Conservation (phyloP, 2,888 invertebrate species). For the Digitonthophagus gazella region DNA sequence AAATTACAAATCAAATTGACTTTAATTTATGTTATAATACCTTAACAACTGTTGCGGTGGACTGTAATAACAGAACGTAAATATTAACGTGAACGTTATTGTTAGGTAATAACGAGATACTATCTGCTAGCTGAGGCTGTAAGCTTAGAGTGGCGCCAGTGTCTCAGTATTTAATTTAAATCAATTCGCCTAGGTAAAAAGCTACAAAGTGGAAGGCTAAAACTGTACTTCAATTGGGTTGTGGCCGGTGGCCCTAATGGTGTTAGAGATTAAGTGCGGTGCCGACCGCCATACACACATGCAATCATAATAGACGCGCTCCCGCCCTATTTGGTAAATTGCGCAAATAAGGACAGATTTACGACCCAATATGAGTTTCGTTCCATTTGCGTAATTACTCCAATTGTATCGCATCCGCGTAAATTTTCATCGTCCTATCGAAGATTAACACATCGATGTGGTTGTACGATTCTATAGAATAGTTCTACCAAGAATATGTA, state of each 20-base stretch:
- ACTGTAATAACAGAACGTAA: not conserved
- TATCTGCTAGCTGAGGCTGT: not conserved
- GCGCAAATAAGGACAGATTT: conserved; percentile 28
- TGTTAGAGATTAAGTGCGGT: conserved; percentile 5
- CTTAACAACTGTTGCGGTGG: not conserved
- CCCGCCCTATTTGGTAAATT: conserved; percentile 25
- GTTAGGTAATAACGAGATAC: not conserved
- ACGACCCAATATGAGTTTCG: conserved; percentile 23
- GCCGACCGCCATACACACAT: conserved; percentile 12
- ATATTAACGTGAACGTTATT: not conserved
- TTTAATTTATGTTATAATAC: not conserved
- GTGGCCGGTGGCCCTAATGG: conserved; percentile 9
- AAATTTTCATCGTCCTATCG: conserved; percentile 22
- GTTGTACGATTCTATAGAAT: not conserved
- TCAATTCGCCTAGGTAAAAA: not conserved
- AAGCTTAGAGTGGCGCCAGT: not conserved
- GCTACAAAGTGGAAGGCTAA: not conserved
- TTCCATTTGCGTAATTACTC: conserved; percentile 29
- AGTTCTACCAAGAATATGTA: not conserved
- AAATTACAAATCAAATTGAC: not conserved
- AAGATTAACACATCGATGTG: conserved; percentile 19
- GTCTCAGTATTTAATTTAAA: not conserved
- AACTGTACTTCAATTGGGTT: not conserved
- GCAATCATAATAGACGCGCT: conserved; percentile 20
- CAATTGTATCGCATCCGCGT: conserved; percentile 27